A percentile compares a stretch with the other conserved stretches of the same genome.
These are phyloP conservation scores for Arvicanthis niloticus DNA, from an alignment of 2,113 vertebrate genomes.

Conservation along the genomic window DNA sequence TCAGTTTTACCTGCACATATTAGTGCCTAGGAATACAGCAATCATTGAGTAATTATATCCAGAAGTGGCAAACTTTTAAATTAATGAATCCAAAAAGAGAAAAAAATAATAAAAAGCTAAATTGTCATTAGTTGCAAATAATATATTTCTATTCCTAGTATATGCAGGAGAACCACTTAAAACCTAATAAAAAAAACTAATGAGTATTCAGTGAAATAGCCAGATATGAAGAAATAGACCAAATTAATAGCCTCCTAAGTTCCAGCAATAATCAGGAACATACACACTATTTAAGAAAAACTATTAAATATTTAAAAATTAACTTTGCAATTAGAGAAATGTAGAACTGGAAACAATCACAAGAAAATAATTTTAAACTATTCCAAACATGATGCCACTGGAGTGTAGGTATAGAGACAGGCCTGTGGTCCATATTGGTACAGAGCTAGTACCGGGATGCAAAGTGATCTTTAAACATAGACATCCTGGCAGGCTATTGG, in stretches of 20 bases:
- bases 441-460: accelerated
- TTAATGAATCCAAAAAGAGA: constrained; percentile 19
- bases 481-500: neutral
- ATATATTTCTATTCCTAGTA: constrained; percentile 63
- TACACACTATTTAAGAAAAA: neutral
- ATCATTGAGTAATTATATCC: neutral
- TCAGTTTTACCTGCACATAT: neutral
- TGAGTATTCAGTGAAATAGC: constrained; percentile 64
- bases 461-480: no score
- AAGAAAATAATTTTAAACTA: neutral
- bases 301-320: constrained; percentile 12
- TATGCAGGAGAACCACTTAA: constrained; percentile 65
- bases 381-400: neutral
- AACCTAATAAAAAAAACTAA: constrained; percentile 74
- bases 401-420: neutral
- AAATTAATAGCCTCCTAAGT: constrained; percentile 64
- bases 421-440: neutral
- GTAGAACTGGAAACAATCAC: neutral
- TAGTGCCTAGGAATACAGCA: neutral
- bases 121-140: constrained; percentile 64
- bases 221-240: constrained; percentile 50
- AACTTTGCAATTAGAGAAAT: constrained; percentile 22
- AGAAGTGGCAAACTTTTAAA: constrained; percentile 36
- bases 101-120: neutral
- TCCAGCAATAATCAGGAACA: constrained; percentile 23